Conservation (phyloP, 2,888 invertebrate species). For the Nemoura dubitans region DNA sequence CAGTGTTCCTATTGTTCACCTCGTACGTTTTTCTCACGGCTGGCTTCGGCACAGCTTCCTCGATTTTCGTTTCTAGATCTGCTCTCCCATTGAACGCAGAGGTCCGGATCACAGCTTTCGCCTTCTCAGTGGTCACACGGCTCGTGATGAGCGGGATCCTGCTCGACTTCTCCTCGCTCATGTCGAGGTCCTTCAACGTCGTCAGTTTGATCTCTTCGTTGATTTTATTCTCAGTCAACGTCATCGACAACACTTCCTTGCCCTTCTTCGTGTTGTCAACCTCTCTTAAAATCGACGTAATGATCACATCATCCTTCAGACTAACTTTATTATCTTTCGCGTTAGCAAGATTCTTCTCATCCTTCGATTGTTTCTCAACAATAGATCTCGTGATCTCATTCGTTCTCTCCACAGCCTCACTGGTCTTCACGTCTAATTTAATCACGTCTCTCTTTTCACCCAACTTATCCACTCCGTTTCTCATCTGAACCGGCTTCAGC, state of each 20-base stretch:
- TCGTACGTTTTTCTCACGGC: conserved; percentile 39
- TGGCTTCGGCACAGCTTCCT: conserved; percentile 42
- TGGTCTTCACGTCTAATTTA: conserved; percentile 36
- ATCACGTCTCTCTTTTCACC: conserved; percentile 23
- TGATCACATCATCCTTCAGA: conserved; percentile 20
- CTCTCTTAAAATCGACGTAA: conserved; percentile 31
- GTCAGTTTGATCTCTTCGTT: conserved; percentile 32
- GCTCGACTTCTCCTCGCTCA: conserved; percentile 41
- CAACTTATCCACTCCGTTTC: not conserved
- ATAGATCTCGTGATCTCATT: conserved; percentile 8
- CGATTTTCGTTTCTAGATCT: conserved; percentile 37
- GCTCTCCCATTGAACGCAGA: conserved; percentile 44
- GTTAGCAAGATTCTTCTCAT: conserved; percentile 14
- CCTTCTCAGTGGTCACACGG: conserved; percentile 40
- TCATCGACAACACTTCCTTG: conserved; percentile 46
- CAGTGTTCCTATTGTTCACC: conserved; percentile 23
- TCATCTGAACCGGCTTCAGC: conserved; percentile 7
- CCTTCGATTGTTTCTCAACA: conserved; percentile 3
- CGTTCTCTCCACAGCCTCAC: conserved; percentile 10
- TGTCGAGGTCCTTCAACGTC: not conserved
- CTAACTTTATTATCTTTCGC: not conserved
- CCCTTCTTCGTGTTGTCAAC: conserved; percentile 45
- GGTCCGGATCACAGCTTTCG: conserved; percentile 38
- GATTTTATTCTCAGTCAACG: conserved; percentile 34
- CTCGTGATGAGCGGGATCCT: conserved; percentile 47